Conservation (phyloP, 1,140 invertebrate species). For the Rhynchophorus ferrugineus region DNA sequence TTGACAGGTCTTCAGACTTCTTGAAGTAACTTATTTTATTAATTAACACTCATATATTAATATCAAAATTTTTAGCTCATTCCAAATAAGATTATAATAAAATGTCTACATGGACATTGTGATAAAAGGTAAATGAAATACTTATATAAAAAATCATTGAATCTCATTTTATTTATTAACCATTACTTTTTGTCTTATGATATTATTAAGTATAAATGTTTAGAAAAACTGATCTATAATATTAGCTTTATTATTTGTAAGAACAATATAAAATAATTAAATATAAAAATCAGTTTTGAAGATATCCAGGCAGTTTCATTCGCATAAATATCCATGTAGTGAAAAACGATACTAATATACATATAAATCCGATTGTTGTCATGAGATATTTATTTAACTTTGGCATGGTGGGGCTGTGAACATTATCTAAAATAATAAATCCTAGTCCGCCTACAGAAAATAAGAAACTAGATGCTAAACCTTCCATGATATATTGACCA, state of each 20-base stretch:
- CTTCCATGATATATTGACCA: slow-evolving; percentile 99
- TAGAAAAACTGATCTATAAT: no score
- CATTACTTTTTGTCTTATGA: no score
- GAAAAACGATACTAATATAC: slow-evolving; percentile 89
- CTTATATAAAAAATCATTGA: no score
- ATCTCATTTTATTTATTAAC: no score
- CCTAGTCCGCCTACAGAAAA: slow-evolving; percentile 94
- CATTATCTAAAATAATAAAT: slow-evolving; percentile 93
- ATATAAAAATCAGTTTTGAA: slow-evolving; percentile 52
- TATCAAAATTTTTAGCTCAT: slow-evolving; percentile 25
- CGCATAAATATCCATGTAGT: slow-evolving; percentile 98
- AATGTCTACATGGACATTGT: neutral
- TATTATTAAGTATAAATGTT: no score
- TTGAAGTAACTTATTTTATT: slow-evolving; percentile 53
- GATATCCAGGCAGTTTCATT: slow-evolving; percentile 89
- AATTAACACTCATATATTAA: neutral
- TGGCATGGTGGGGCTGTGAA: slow-evolving; percentile 83
- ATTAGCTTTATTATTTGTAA: no score
- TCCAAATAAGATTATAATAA: slow-evolving; percentile 29
- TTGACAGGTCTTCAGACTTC: slow-evolving; percentile 88
- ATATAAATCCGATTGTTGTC: slow-evolving; percentile 87
- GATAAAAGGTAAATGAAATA: neutral
- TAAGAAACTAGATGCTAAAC: slow-evolving; percentile 91
- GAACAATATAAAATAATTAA: no score
- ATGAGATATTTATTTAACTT: slow-evolving; percentile 88